Conservation (phyloP, 2,113 vertebrate species). For the Protobothrops flavoviridis region DNA sequence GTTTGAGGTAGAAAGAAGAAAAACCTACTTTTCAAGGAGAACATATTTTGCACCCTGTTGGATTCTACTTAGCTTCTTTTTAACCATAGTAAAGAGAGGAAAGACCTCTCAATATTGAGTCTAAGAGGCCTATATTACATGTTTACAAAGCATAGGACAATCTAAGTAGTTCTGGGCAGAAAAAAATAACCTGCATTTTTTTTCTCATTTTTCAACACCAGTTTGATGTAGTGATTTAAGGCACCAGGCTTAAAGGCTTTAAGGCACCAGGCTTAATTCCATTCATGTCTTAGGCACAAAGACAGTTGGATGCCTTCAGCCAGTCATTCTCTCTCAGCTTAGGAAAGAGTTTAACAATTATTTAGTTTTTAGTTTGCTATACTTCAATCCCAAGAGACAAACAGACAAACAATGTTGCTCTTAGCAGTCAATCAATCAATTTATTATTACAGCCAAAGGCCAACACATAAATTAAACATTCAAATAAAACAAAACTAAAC, state of each 20-base stretch:
- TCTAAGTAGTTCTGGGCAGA: neutral
- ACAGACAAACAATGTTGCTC: neutral
- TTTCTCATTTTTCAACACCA: neutral
- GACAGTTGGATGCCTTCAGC: neutral
- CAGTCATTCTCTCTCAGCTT: neutral
- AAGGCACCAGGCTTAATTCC: neutral
- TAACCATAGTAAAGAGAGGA: neutral
- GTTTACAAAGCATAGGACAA: neutral
- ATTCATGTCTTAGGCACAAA: neutral
- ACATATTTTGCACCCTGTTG: neutral
- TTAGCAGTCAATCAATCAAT: neutral
- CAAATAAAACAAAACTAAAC: no score
- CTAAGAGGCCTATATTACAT: neutral
- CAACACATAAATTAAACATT: no score
- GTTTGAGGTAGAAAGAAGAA: neutral
- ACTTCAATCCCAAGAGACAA: neutral
- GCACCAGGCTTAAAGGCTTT: neutral
- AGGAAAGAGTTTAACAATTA: neutral
- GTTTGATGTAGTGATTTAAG: neutral
- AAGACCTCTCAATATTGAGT: neutral
- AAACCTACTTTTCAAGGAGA: neutral
- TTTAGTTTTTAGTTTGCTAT: neutral
- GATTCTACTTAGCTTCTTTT: neutral
- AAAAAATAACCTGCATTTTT: neutral
- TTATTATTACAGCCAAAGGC: no score